Percentiles rank a stretch among this genome's conserved stretches.
Evolutionary conservation across 37 sponge, comb jelly and placozoan species (phyloP).

Genomic region (Diacarnus erythraeanus): DNA sequence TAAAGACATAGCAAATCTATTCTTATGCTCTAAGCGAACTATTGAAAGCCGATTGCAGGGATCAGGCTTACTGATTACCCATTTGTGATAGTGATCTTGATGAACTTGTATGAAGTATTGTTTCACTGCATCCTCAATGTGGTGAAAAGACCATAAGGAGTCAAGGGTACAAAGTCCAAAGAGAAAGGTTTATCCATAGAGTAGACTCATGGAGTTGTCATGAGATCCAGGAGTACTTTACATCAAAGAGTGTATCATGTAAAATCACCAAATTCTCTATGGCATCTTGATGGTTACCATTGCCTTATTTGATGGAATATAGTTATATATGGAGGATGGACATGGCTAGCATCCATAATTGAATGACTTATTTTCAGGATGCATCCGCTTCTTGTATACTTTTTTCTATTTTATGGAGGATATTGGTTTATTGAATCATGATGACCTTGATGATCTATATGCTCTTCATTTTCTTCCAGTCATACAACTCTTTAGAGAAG

Average conservation of each 20-base stretch:
- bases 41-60: slow-evolving; percentile 29
- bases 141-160: slow-evolving; percentile 27
- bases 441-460: slow-evolving; percentile 32
- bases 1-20: slow-evolving; percentile 33
- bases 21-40: slow-evolving; percentile 42
- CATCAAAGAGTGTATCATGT: slow-evolving; percentile 46
- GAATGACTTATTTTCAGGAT: slow-evolving; percentile 47
- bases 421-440: background rate
- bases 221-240: slow-evolving; percentile 7
- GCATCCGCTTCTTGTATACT: slow-evolving; percentile 28
- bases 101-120: background rate
- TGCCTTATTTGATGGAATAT: slow-evolving; percentile 47
- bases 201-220: slow-evolving; percentile 51
- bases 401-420: slow-evolving; percentile 57
- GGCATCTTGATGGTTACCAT: slow-evolving; percentile 68
- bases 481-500: slow-evolving; percentile 42
- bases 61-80: background rate
- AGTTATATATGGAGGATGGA: slow-evolving; percentile 64
- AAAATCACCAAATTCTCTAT: slow-evolving; percentile 39
- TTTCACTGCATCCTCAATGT: slow-evolving; percentile 3
- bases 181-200: slow-evolving; percentile 6
- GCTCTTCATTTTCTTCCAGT: slow-evolving; percentile 51
- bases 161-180: slow-evolving; percentile 25
- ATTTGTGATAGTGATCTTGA: slow-evolving; percentile 21
- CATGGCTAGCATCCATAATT: slow-evolving; percentile 68